Evolutionary conservation across 2,797 vertebrate species (phyloP), one percentile per base, ranked within the genome.

Genomic region (Diplodus puntazzo): DNA sequence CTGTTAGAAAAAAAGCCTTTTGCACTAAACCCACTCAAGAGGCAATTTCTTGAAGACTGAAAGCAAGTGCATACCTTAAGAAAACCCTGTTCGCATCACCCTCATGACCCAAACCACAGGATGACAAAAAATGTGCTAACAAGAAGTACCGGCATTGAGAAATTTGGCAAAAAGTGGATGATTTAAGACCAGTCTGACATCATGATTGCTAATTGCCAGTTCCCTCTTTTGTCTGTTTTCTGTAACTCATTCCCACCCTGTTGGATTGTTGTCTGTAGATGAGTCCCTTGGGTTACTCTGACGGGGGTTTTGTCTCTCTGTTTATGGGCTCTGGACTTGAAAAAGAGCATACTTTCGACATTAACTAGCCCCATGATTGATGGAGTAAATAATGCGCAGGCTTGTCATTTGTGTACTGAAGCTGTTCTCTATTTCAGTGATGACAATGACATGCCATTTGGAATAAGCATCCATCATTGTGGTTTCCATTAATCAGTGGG

Each of bases 341-440:
- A 61, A 63, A 74, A 77, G 39, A 83, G 65, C 75, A 69, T 59
- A 48, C 30, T 62, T 39, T 77, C 57, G 45, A 63, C 75, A 78
- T 81, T 69, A 59, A 81, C 69, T 52, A n/a, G 9, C 58, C 5
- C 23, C 23, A 55, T 87, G 87, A 93, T 79, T 48, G 71, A 91
- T 89, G 67, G 65, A 78, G 66, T 62, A 69, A 80, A 87, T 90
- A 81, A 87, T 60, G 42, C 16, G 21, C 73, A 72, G 13, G 57
- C 73, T 88, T 84, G 87, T 91, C 72, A 77, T 83, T 81, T 83
- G 67, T 80, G 48, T 69, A 53, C 68, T 72, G 60, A 81, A 80
- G 69, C 86, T 75, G 72, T 82, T 87, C 66, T 63, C 9, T 52
- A 67, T 87, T 85, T 77, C 49, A 66, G 68, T 39, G 65, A 80